Evolutionary conservation across 2,888 invertebrate species (phyloP).

Genomic region (Endotricha flammealis): DNA sequence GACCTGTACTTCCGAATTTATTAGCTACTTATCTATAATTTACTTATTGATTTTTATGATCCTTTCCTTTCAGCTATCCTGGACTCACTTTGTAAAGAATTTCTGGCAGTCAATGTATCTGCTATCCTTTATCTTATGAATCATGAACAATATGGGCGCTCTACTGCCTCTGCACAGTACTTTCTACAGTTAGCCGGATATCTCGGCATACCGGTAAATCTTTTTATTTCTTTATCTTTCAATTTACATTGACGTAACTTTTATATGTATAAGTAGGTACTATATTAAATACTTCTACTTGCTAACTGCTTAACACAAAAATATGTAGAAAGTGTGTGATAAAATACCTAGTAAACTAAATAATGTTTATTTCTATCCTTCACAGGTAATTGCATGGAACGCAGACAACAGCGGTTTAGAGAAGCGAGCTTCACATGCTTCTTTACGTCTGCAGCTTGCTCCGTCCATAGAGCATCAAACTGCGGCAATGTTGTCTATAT

Average conservation of each 20-base stretch:
- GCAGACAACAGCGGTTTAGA: conserved; percentile 96
- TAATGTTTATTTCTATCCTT: no score
- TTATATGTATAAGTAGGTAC: not conserved
- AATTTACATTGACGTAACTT: not conserved
- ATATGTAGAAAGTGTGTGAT: not conserved
- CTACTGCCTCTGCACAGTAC: conserved; percentile 96
- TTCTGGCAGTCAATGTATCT: conserved; percentile 92
- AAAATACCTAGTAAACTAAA: no score
- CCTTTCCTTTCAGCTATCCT: conserved; percentile 86
- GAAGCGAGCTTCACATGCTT: conserved; percentile 89
- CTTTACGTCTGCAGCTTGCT: conserved; percentile 94
- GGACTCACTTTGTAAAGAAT: conserved; percentile 92
- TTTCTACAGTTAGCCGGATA: conserved; percentile 95
- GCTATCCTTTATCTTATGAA: conserved; percentile 97
- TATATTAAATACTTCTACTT: not conserved
- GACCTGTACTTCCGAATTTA: conserved; percentile 15
- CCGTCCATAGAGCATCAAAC: conserved; percentile 98
- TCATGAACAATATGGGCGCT: conserved; percentile 94
- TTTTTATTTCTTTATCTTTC: conserved; percentile 30
- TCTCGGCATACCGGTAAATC: conserved; percentile 90
- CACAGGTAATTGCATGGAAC: conserved; percentile 94
- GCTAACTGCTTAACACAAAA: not conserved
- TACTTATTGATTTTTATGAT: conserved; percentile 37
- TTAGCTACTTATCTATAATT: conserved; percentile 1
- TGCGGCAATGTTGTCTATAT: conserved; percentile 95